Conservation (phyloP, 1,140 invertebrate species). For the Diabrotica virgifera region DNA sequence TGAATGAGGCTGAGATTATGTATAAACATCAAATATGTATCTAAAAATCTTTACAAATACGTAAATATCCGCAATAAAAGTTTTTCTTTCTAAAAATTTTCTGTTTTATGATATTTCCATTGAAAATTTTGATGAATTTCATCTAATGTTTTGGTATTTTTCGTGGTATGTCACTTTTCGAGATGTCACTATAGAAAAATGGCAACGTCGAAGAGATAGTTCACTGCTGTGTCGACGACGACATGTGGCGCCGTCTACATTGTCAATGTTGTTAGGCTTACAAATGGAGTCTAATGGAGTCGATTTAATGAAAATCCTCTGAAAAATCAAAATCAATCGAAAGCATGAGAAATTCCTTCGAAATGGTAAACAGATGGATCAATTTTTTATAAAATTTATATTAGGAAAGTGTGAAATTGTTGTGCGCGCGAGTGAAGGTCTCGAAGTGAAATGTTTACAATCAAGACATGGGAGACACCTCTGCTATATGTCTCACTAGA, state of each 20-base stretch:
- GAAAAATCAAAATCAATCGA: constrained; percentile 41
- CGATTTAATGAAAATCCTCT: constrained; percentile 47
- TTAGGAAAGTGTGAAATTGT: constrained; percentile 42
- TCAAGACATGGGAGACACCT: constrained; percentile 51
- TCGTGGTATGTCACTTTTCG: no score
- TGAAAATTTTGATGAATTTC: no score
- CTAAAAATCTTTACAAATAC: no score
- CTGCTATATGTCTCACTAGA: constrained; percentile 47
- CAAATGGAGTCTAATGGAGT: constrained; percentile 53
- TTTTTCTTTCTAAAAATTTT: no score
- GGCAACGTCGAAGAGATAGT: background rate
- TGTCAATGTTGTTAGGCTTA: constrained; percentile 66
- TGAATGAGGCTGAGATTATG: no score
- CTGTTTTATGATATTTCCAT: no score
- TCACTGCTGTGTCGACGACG: constrained; percentile 33
- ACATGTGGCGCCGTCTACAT: constrained; percentile 59
- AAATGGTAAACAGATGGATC: constrained; percentile 46
- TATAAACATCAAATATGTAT: no score
- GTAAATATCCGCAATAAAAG: no score
- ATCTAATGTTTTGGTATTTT: no score
- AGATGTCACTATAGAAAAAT: background rate
- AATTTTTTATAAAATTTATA: constrained; percentile 50
- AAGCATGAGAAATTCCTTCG: constrained; percentile 43
- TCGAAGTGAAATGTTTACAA: constrained; percentile 47
- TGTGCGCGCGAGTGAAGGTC: constrained; percentile 44